These are phyloP conservation scores for Spongilla lacustris DNA, from an alignment of 37 sponge, comb jelly and placozoan species.

Conservation along the genomic window DNA sequence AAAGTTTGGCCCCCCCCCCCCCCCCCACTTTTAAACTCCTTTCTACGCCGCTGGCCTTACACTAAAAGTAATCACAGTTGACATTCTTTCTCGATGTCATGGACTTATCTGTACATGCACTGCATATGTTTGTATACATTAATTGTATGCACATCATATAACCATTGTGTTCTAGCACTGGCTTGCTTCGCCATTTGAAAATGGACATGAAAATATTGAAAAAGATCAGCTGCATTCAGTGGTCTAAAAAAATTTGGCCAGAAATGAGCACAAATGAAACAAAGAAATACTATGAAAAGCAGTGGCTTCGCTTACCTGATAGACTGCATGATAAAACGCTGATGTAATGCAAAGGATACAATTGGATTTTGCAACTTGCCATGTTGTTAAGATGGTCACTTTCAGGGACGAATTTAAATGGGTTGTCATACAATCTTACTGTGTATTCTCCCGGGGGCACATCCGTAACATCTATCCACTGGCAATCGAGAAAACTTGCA, in stretches of 20 bases:
- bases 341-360: background rate
- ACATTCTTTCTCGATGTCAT: no score
- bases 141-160: no score
- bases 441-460: conserved; percentile 64
- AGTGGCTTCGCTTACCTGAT: background rate
- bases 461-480: conserved; percentile 94
- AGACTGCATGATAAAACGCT: background rate
- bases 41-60: no score
- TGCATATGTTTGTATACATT: no score
- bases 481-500: conserved; percentile 80
- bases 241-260: background rate
- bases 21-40: no score
- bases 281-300: background rate
- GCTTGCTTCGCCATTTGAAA: no score
- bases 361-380: conserved; percentile 42
- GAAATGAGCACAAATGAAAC: background rate
- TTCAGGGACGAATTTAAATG: conserved; percentile 46
- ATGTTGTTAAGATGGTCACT: conserved; percentile 79
- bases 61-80: no score
- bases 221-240: no score
- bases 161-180: no score
- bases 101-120: no score
- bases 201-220: no score
- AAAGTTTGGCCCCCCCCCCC: no score
- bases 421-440: conserved; percentile 65